Conservation (phyloP, 1,140 invertebrate genomes). For the Ctenoplectra terminalis region DNA sequence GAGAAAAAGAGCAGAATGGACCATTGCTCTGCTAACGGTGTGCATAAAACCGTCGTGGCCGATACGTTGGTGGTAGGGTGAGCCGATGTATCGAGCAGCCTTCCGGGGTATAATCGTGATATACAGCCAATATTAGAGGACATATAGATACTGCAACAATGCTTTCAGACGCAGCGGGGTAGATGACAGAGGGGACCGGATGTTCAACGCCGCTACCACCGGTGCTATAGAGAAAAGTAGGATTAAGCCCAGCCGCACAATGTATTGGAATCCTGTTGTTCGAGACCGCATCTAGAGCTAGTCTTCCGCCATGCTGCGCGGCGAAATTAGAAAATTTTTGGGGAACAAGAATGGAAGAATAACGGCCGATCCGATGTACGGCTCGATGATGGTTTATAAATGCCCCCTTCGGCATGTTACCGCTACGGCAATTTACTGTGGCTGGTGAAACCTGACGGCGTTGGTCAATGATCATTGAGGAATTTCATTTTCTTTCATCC, state of each 20-base stretch:
- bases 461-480: neutral
- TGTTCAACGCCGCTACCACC: constrained; percentile 15
- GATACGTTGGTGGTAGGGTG: constrained; percentile 61
- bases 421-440: neutral
- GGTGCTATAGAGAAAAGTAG: constrained; percentile 60
- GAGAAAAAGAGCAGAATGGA: constrained; percentile 65
- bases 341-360: constrained; percentile 10
- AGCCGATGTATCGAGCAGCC: constrained; percentile 72
- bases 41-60: constrained; percentile 75
- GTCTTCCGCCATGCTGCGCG: constrained; percentile 26
- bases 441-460: neutral
- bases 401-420: too few species aligned
- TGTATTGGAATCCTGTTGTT: constrained; percentile 60
- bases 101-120: constrained; percentile 77
- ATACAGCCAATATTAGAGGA: constrained; percentile 76
- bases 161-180: constrained; percentile 63
- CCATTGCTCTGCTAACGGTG: constrained; percentile 66
- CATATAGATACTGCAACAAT: constrained; percentile 68
- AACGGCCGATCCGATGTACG: neutral
- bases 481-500: neutral
- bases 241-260: constrained; percentile 63
- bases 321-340: constrained; percentile 49
- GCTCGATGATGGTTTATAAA: constrained; percentile 22
- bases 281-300: neutral
- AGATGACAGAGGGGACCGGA: constrained; percentile 48